A percentile compares a stretch with the other conserved stretches of the same genome.
Conservation (phyloP, 2,888 invertebrate genomes). For the Tromatobia lineatoria region DNA sequence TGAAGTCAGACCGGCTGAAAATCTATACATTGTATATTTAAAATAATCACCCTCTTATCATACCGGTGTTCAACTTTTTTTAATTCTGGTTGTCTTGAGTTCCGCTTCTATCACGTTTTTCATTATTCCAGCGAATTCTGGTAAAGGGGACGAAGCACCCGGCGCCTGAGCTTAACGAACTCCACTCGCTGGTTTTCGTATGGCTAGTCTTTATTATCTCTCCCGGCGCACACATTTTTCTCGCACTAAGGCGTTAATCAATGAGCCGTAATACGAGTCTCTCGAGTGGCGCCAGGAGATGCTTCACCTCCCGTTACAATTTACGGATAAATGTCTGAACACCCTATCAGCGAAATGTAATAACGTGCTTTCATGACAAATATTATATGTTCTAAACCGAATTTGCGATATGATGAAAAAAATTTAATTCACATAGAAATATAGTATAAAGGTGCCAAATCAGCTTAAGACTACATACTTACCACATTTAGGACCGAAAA, state of each 20-base stretch:
- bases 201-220: slow-evolving; percentile 25
- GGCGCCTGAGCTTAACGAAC: slow-evolving; percentile 21
- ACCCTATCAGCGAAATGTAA: background rate
- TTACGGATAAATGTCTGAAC: background rate
- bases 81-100: slow-evolving; percentile 19
- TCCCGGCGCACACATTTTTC: slow-evolving; percentile 20
- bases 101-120: slow-evolving; percentile 19
- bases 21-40: background rate
- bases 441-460: background rate
- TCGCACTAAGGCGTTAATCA: slow-evolving; percentile 28
- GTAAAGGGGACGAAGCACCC: background rate
- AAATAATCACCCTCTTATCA: slow-evolving; percentile 14
- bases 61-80: background rate
- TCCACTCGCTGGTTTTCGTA: slow-evolving; percentile 7
- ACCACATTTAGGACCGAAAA: no score
- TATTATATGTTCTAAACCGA: background rate
- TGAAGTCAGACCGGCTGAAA: background rate
- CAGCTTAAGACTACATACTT: no score
- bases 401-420: background rate
- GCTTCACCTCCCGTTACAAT: slow-evolving; percentile 15
- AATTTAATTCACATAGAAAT: background rate
- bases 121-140: slow-evolving; percentile 30
- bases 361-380: background rate
- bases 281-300: background rate
- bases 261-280: slow-evolving; percentile 24